Base-by-base conservation (phyloP, 2,113 vertebrate genomes). In the Rallus limicola region DNA sequence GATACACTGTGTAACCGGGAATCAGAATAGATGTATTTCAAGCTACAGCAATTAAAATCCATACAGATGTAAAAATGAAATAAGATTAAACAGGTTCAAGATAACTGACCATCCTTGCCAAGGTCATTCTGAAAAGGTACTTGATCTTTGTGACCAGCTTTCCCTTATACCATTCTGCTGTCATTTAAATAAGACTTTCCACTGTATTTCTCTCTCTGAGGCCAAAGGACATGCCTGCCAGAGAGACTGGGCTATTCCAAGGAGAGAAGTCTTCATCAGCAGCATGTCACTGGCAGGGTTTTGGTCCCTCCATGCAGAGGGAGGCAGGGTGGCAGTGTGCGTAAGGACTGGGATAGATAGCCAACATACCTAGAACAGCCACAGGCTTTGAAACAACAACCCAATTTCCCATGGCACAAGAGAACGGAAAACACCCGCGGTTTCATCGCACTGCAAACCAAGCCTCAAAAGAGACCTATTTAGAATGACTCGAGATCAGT, bases 11-110 rank as follows among this genome's bases (percentile, higher is more conserved):
- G 29, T 62, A 95, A 87, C 85, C 5, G 0, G 38, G 93, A 97
- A 95, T 86, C 78, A 82, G 75, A 80, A 67, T 79, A 78, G 59
- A 78, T 92, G 78, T 42, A 76, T 64, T 91, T 91, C 95, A 88
- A 95, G 16, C 44, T 91, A 86, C 28, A 55, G 21, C 67, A 92
- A 94, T 88, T 96, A 93, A 95, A 96, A 93, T 93, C 55, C 29
- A 77, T 91, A 91, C 69, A 59, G 58, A 95, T 38, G 25, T 59
- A 78, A 82, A 94, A 80, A 91, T 23, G 3, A 88, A 93, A 95
- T 67, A 55, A 89, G 82, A 92, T 10, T 52, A 52, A 86, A 75
- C 13, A n/a, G 44, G 38, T 90, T 84, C 9, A 34, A 85, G 62
- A 81, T 34, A 92, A 90, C 40, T n/a, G 34, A 12, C 17, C 1